Conservation (phyloP, 1,140 invertebrate genomes). For the Meteorus sp. region DNA sequence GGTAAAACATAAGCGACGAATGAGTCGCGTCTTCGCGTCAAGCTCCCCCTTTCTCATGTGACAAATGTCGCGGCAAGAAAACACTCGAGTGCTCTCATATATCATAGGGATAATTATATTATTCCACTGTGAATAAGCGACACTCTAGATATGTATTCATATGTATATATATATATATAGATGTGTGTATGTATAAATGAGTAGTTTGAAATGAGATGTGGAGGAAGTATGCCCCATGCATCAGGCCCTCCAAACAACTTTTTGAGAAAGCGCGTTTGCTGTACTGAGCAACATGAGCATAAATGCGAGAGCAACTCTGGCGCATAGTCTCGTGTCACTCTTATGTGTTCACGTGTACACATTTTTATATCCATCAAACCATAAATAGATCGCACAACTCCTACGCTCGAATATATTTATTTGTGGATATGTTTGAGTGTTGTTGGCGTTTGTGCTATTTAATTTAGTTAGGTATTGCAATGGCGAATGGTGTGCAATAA, state of each 20-base stretch:
- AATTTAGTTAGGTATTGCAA: neutral
- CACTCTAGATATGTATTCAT: conserved; percentile 43
- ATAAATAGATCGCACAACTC: conserved; percentile 8
- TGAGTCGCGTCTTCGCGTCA: conserved; percentile 31
- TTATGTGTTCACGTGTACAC: no score
- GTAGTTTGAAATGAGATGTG: neutral
- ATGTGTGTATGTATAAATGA: neutral
- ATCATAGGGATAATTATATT: conserved; percentile 54
- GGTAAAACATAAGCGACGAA: conserved; percentile 17
- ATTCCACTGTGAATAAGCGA: conserved; percentile 32
- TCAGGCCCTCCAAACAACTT: no score
- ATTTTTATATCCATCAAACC: conserved; percentile 22
- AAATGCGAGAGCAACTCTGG: neutral
- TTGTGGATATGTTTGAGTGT: no score
- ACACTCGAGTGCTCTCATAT: conserved; percentile 39
- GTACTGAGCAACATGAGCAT: no score
- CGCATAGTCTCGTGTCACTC: conserved; percentile 25
- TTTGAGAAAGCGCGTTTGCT: no score
- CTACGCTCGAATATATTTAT: neutral
- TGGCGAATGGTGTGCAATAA: neutral
- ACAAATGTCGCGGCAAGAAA: conserved; percentile 43
- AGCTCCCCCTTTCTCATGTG: conserved; percentile 32
- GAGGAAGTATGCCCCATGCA: neutral
- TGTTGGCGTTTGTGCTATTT: no score
- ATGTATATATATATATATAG: conserved; percentile 25